Percentiles rank a stretch among this genome's conserved stretches.
These are phyloP conservation scores for Leucoma salicis DNA, from an alignment of 2,888 invertebrate genomes.

Conservation along the genomic window DNA sequence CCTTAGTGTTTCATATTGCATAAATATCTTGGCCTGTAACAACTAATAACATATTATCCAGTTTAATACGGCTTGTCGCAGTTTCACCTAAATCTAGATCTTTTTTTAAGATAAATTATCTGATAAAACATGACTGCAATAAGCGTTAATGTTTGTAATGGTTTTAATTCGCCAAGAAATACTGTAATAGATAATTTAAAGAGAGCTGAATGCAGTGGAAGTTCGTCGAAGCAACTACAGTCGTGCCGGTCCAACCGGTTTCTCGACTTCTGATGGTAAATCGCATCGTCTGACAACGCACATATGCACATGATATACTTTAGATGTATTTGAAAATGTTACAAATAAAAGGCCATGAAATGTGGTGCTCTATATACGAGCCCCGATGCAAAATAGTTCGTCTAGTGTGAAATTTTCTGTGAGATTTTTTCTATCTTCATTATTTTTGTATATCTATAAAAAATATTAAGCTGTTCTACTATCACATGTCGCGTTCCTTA, in stretches of 20 bases:
- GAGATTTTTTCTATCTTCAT: too few relatives aligned
- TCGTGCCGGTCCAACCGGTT: slow-evolving; percentile 73
- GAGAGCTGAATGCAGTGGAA: slow-evolving; percentile 57
- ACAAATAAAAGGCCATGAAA: slow-evolving; percentile 32
- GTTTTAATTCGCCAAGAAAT: slow-evolving; percentile 61
- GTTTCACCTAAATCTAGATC: slow-evolving; percentile 2
- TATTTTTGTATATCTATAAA: too few relatives aligned
- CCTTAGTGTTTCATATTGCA: too few relatives aligned
- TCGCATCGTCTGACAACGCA: slow-evolving; percentile 72
- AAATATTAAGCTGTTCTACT: too few relatives aligned
- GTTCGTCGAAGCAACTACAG: slow-evolving; percentile 55
- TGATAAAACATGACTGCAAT: slow-evolving; percentile 19
- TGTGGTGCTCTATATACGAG: too few relatives aligned
- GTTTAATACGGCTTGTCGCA: too few relatives aligned
- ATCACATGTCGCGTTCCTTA: too few relatives aligned
- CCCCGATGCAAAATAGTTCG: too few relatives aligned
- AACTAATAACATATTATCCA: too few relatives aligned
- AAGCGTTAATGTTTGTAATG: slow-evolving; percentile 31
- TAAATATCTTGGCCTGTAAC: too few relatives aligned
- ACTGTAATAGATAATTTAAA: slow-evolving; percentile 56
- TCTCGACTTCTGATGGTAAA: slow-evolving; percentile 71
- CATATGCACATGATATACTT: slow-evolving; percentile 56
- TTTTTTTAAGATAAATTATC: slow-evolving; percentile 12
- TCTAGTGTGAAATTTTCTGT: too few relatives aligned
- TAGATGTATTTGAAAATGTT: slow-evolving; percentile 32